Evolutionary conservation across 2,113 vertebrate species (phyloP).

Genomic region (Poicephalus meyeri): DNA sequence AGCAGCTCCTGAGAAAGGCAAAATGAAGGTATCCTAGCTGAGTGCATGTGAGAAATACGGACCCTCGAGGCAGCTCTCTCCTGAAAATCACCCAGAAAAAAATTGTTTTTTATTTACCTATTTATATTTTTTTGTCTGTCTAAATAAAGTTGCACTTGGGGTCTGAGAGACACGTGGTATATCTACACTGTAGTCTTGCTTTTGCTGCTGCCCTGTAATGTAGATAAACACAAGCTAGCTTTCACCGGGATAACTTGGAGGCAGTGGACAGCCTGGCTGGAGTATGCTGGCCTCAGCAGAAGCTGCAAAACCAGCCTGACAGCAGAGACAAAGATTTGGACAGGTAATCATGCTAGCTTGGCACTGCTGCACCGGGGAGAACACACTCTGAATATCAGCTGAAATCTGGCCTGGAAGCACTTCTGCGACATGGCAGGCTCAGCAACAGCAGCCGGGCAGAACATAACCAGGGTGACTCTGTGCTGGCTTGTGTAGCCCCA

Average conservation of each 20-base stretch:
- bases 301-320: neutral
- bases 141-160: slow-evolving; percentile 67
- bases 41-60: slow-evolving; percentile 30
- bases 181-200: slow-evolving; percentile 53
- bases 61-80: slow-evolving; percentile 70
- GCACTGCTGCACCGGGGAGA: neutral
- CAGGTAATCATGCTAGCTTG: neutral
- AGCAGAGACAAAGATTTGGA: neutral
- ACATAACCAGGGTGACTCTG: neutral
- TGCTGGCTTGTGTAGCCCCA: slow-evolving; percentile 20
- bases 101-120: slow-evolving; percentile 45
- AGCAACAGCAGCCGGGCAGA: neutral
- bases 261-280: neutral
- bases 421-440: neutral
- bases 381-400: neutral
- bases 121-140: slow-evolving; percentile 55
- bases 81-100: slow-evolving; percentile 52
- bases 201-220: slow-evolving; percentile 40
- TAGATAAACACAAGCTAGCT: neutral
- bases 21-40: slow-evolving; percentile 93
- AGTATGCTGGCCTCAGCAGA: neutral
- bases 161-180: slow-evolving; percentile 46
- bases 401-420: neutral
- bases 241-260: neutral
- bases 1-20: slow-evolving; percentile 87